phyloP scores from a whole-genome alignment of 2,888 invertebrate species.

The Teleogryllus oceanicus region DNA sequence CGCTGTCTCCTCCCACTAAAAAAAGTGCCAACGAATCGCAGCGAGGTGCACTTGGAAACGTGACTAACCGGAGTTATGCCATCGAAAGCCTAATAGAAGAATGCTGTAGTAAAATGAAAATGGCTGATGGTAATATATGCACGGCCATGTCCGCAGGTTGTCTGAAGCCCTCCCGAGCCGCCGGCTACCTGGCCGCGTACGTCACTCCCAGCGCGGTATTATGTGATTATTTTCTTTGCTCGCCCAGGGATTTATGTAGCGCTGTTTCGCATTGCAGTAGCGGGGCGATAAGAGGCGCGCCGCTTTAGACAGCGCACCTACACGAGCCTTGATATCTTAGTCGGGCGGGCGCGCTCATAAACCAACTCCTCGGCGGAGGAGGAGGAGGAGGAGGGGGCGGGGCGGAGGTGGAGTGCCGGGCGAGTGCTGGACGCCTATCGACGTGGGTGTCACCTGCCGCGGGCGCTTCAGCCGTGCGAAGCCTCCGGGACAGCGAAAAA shows the following conservation, averaged over 20 bases:
- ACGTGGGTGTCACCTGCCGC: neutral
- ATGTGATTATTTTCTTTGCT: constrained; percentile 18
- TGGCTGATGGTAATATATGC: constrained; percentile 18
- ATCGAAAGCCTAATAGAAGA: constrained; percentile 10
- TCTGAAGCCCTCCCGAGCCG: constrained; percentile 9
- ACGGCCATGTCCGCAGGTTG: constrained; percentile 18
- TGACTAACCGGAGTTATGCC: constrained; percentile 18
- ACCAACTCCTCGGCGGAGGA: neutral
- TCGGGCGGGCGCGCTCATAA: neutral
- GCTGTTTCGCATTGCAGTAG: constrained; percentile 18
- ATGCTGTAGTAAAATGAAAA: constrained; percentile 18
- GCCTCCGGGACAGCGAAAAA: neutral
- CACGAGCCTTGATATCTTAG: constrained; percentile 18
- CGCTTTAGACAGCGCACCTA: constrained; percentile 2
- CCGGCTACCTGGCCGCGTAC: constrained; percentile 18
- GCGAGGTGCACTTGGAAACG: constrained; percentile 10
- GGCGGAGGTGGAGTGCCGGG: neutral
- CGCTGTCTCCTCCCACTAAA: constrained; percentile 10
- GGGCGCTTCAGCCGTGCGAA: neutral
- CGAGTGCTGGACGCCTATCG: neutral
- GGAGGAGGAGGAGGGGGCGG: neutral
- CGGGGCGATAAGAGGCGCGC: constrained; percentile 3
- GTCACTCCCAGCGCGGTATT: constrained; percentile 18
- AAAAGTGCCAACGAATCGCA: constrained; percentile 10
- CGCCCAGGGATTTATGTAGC: constrained; percentile 18